Evolutionary conservation across 2,888 invertebrate genomes (phyloP).

Genomic region (Synanthedon formicaeformis): DNA sequence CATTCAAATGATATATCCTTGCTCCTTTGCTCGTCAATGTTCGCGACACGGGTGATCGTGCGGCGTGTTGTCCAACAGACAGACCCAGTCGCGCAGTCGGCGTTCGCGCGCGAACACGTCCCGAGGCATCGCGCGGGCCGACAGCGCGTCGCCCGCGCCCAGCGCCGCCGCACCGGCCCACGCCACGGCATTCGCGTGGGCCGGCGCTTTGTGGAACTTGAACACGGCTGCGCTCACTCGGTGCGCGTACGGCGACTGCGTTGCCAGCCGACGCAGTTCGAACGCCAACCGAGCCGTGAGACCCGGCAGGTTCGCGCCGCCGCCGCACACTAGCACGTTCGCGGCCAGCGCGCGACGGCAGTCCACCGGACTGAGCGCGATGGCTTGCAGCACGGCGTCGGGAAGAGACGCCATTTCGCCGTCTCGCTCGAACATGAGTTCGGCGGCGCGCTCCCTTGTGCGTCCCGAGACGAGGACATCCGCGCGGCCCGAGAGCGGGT

Average conservation of each 20-base stretch:
- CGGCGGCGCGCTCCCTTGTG: conserved; percentile 84
- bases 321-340: conserved; percentile 89
- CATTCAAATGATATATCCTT: too few relatives aligned
- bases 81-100: conserved; percentile 86
- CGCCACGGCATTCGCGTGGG: conserved; percentile 78
- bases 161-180: conserved; percentile 81
- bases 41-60: conserved; percentile 31
- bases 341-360: conserved; percentile 80
- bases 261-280: conserved; percentile 79
- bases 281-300: conserved; percentile 82
- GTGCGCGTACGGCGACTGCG: conserved; percentile 72
- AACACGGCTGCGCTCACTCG: conserved; percentile 44
- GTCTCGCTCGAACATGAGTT: conserved; percentile 87
- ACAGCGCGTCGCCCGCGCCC: conserved; percentile 80
- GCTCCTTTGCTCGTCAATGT: neutral
- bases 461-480: conserved; percentile 75
- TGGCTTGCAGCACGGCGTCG: conserved; percentile 86
- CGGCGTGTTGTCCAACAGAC: conserved; percentile 71
- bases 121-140: conserved; percentile 77
- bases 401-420: conserved; percentile 75
- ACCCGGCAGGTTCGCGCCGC: conserved; percentile 86
- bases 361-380: conserved; percentile 84
- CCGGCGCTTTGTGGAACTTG: conserved; percentile 85
- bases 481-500: conserved; percentile 71
- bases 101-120: conserved; percentile 79